A percentile compares a stretch with the other conserved stretches of the same genome.
These are phyloP conservation scores for Neogale vison DNA, from an alignment of 2,113 vertebrate genomes.

Conservation along the genomic window DNA sequence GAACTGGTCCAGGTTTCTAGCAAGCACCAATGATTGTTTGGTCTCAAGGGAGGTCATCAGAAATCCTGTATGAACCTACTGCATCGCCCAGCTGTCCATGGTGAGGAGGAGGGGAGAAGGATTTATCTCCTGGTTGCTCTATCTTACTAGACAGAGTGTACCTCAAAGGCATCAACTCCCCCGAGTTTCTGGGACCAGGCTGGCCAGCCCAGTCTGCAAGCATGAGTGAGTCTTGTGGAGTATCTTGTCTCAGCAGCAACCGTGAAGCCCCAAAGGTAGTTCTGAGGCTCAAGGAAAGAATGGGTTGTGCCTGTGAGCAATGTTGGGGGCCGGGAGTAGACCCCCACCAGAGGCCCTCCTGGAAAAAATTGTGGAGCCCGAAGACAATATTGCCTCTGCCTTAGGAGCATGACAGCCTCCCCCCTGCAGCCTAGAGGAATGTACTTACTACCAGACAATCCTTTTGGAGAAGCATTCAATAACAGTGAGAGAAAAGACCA, in stretches of 20 bases:
- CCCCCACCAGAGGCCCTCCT: not conserved
- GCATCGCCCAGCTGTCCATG: too few relatives aligned
- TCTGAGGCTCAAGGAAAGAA: not conserved
- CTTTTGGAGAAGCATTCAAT: not conserved
- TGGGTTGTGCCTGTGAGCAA: not conserved
- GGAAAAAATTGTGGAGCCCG: not conserved
- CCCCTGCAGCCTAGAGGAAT: not conserved
- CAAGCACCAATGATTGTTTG: not conserved
- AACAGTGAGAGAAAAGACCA: not conserved
- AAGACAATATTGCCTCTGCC: not conserved
- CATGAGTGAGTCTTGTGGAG: not conserved
- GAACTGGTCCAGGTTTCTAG: not conserved
- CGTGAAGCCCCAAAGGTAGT: not conserved
- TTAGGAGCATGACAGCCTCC: not conserved
- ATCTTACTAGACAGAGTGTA: not conserved
- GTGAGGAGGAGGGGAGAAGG: not conserved
- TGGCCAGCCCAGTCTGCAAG: not conserved
- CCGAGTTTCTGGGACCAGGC: not conserved
- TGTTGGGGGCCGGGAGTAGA: not conserved
- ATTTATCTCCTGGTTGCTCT: not conserved
- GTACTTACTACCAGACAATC: not conserved
- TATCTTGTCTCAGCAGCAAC: not conserved
- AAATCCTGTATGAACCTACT: not conserved
- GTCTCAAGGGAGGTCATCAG: not conserved
- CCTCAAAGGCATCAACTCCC: not conserved